Evolutionary conservation across 2,797 vertebrate genomes (phyloP), one percentile per base, ranked within the genome.

Genomic region (Dallia pectoralis): DNA sequence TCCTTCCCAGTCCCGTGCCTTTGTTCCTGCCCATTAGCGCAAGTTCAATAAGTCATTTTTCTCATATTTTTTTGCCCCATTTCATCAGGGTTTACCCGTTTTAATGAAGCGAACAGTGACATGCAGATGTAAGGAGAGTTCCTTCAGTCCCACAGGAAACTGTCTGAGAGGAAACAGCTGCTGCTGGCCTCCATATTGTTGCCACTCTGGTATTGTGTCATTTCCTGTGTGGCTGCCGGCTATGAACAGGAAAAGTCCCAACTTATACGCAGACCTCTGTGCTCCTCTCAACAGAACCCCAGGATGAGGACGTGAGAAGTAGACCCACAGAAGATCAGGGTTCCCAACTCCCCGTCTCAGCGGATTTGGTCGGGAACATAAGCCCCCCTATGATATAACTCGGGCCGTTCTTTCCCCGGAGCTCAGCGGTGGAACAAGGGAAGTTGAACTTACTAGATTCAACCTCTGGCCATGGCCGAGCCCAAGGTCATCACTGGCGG

Each of bases 81-180:
- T 91, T 89, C 78, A 82, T 84, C 85, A 69, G 48, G 83, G 82
- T 88, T 90, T 87, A 84, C 81, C 64, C 62, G 67, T 77, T 86
- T 84, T 81, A 74, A 81, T 79, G 83, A 84, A 84, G 79, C 82
- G 68, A 79, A 61, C 67, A 11, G 79, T 78, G 83, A 87, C 84
- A 81, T 88, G 89, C 86, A 82, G 83, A 80, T 85, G 79, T 88
- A 85, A 85, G 84, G 80, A 75, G 81, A 91, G 90, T 91, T 88
- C 81, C 85, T 84, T 89, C 89, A 85, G 85, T 91, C 88, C 88
- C 87, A 85, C 88, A 92, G 90, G 91, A 92, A 93, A 87, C 87
- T 82, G 32, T 80, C 83, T 87, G 88, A 90, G 88, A 89, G 92
- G 92, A 92, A 92, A 89, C 91, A 90, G 91, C 91, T 93, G 92